Evolutionary conservation across 1,140 invertebrate species (phyloP), one percentile per base, ranked within the genome.

Genomic region (Steinernema khuongi): DNA sequence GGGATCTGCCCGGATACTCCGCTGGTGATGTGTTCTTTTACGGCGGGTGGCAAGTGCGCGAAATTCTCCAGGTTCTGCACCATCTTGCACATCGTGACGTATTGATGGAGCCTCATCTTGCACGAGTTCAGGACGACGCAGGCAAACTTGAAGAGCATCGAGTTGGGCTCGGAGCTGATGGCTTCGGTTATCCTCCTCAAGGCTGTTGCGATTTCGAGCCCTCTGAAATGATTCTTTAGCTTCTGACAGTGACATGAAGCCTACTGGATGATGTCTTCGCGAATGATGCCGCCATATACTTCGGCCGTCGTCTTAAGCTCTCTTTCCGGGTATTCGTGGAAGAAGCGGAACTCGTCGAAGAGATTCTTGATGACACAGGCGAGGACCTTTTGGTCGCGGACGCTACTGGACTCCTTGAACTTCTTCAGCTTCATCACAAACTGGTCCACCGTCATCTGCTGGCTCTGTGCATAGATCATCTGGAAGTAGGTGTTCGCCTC

Each of bases 401-500:
- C 19, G 32, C 89, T 91, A 0, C 88, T 89, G 0, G 94, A 96
- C 73, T 97, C 93, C 86, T 96, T 93, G 86, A 97, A 97, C 72
- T 92, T 91, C 83, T 96, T 96, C 29, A 98, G 86, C 91, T 97
- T 94, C 66, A 95, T 93, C 0, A 88, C 79, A 26, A 87, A 85
- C 30, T 86, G 84, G 67, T 87, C 86, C 33, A 87, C 74, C 1
- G 79, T 36, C 79, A 82, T 74, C 31, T 70, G 75, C n/a, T 94
- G 93, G 2, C 94, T 93, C 88, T 96, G 94, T 87, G 96, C 97
- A 87, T 97, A 98, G 80, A 99, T 97, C 74, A 93, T 89, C 85
- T 97, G 94, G 85, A 99, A 98, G 82, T 97, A 97, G 41, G 93
- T 91, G 85, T 97, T 97, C 0, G 95, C 95, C 88, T 98, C 95